phyloP scores from a whole-genome alignment of 2,797 vertebrate genomes.

The Prionace glauca region DNA sequence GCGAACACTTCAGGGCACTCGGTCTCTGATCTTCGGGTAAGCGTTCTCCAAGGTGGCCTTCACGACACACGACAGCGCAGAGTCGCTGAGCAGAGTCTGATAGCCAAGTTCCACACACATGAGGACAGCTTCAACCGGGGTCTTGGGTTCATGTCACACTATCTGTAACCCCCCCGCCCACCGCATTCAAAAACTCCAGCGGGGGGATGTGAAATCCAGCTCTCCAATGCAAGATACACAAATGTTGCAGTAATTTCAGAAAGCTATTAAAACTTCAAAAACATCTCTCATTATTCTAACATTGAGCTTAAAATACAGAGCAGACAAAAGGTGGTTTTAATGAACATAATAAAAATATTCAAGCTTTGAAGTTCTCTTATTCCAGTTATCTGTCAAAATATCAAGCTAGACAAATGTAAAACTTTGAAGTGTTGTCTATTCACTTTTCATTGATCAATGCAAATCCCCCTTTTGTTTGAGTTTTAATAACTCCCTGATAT shows the following conservation, averaged over 20 bases:
- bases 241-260: background rate
- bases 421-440: background rate
- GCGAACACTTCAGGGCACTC: no score
- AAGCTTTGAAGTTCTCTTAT: background rate
- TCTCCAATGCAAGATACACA: background rate
- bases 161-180: no score
- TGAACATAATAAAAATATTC: background rate
- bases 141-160: no score
- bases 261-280: background rate
- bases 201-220: no score
- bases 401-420: background rate
- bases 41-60: no score
- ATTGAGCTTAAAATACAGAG: background rate
- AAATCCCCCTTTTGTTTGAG: no score
- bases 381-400: background rate
- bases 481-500: background rate
- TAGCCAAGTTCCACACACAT: no score
- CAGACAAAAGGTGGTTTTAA: background rate
- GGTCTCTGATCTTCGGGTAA: no score
- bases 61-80: no score
- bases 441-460: background rate
- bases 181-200: no score
- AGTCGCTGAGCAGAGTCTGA: no score
- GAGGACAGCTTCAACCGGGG: no score
- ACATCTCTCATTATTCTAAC: background rate